phyloP scores from a whole-genome alignment of 2,797 vertebrate species.

The Molossus molossus region DNA sequence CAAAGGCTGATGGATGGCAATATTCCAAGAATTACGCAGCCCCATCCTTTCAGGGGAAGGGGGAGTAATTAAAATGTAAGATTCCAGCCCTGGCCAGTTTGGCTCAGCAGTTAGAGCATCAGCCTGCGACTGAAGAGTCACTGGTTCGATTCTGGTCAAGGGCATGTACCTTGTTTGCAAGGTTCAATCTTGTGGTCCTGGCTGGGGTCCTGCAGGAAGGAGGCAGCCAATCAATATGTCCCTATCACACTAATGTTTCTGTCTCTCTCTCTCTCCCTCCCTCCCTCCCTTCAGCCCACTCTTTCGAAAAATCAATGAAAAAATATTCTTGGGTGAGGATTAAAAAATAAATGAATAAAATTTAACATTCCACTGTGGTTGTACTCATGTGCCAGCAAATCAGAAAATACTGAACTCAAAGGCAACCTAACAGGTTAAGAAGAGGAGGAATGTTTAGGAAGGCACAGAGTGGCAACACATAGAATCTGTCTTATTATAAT shows the following conservation, averaged over 20 bases:
- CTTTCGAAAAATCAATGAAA: no score
- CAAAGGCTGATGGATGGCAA: background rate
- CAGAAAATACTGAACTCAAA: background rate
- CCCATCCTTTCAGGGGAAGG: background rate
- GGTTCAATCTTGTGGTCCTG: no score
- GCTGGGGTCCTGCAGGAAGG: no score
- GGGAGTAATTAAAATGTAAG: background rate
- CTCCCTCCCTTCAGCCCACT: no score
- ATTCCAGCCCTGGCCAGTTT: background rate
- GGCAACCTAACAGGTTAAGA: background rate
- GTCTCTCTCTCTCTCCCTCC: no score
- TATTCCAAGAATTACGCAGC: constrained; percentile 1
- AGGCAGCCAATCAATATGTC: no score
- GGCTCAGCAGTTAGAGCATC: no score
- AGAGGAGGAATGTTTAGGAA: background rate
- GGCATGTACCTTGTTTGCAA: no score
- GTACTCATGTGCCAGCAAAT: background rate
- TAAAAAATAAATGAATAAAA: background rate
- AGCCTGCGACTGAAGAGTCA: no score
- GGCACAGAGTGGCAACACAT: background rate
- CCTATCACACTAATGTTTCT: no score
- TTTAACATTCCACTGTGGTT: background rate
- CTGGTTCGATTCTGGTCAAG: no score
- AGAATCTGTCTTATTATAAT: constrained; percentile 29
- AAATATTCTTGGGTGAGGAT: no score